Percentiles rank a stretch among this genome's conserved stretches.
Evolutionary conservation across 2,797 vertebrate species (phyloP).

Genomic region (Onychomys torridus): DNA sequence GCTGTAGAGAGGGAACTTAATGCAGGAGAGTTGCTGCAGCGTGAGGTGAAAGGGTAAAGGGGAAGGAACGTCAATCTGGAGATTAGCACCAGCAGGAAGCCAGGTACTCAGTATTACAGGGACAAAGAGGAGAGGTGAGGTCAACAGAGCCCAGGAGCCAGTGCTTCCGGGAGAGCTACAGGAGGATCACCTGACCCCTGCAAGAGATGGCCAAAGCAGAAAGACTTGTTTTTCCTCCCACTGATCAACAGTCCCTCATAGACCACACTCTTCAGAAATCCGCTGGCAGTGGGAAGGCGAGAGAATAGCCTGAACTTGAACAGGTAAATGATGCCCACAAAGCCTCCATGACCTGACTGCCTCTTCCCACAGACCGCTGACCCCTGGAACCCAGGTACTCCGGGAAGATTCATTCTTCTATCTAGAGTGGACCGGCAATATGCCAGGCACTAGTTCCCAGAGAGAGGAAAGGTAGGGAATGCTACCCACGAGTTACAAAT

Average conservation of each 20-base stretch:
- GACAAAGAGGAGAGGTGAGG: not conserved
- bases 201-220: not conserved
- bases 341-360: not conserved
- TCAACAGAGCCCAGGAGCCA: not conserved
- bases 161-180: not conserved
- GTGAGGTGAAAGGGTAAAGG: not conserved
- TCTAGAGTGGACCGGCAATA: not conserved
- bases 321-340: not conserved
- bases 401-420: not conserved
- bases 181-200: not conserved
- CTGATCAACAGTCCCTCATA: not conserved
- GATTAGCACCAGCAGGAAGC: not conserved
- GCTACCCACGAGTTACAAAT: not conserved
- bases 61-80: not conserved
- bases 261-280: not conserved
- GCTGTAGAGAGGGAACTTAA: not conserved
- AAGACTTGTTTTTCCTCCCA: not conserved
- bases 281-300: not conserved
- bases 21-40: not conserved
- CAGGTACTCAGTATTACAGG: not conserved
- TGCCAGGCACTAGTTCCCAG: not conserved
- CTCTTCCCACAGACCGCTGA: not conserved
- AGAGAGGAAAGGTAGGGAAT: not conserved
- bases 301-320: not conserved
- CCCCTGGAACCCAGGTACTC: rapidly evolving